These are phyloP conservation scores for Colius striatus DNA, from an alignment of 2,113 vertebrate genomes.

Conservation along the genomic window DNA sequence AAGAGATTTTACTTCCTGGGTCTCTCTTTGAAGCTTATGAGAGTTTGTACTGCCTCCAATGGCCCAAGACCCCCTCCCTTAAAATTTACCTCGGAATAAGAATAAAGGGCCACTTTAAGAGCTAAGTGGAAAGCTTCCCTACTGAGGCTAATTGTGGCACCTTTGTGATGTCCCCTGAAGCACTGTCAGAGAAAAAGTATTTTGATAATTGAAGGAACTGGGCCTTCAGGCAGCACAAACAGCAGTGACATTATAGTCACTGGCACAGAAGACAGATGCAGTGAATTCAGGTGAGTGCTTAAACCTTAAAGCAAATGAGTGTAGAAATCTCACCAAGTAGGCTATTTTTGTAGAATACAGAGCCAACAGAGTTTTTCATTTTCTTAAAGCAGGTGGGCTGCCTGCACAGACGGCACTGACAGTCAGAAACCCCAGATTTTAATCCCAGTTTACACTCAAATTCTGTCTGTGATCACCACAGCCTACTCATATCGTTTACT, in stretches of 20 bases:
- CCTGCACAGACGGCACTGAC: neutral
- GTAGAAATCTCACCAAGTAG: neutral
- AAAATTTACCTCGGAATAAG: neutral
- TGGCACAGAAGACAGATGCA: neutral
- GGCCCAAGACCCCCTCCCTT: neutral
- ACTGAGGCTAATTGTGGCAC: neutral
- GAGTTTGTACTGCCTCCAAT: neutral
- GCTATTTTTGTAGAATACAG: neutral
- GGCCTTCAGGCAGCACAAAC: neutral
- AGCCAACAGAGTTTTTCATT: neutral
- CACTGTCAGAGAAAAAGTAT: neutral
- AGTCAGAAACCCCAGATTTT: neutral
- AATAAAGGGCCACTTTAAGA: neutral
- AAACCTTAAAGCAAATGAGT: neutral
- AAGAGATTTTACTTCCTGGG: neutral
- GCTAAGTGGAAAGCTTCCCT: neutral
- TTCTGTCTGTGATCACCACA: neutral
- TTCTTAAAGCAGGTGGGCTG: neutral
- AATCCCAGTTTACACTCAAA: neutral
- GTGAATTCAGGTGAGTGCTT: neutral
- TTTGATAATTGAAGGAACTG: neutral
- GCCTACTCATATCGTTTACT: neutral
- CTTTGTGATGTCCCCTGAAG: neutral
- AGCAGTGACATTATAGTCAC: neutral
- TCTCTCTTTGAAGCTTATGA: neutral